Evolutionary conservation across 2,113 vertebrate genomes (phyloP).

Genomic region (Setophaga kirtlandii): DNA sequence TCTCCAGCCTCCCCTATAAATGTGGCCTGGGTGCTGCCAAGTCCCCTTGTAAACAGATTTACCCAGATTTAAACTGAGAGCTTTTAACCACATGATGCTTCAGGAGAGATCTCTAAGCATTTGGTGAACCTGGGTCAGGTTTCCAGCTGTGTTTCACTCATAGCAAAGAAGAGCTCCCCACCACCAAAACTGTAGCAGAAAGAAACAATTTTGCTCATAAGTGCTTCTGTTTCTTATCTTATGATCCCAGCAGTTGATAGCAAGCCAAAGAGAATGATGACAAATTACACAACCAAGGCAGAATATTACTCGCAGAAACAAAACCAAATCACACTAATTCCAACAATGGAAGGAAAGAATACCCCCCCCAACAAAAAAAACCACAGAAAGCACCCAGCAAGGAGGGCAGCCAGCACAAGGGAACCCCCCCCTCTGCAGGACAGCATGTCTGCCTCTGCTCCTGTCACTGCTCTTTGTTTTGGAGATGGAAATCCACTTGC

Average conservation of each 20-base stretch:
- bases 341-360: neutral
- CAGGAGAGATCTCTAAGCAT: neutral
- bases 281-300: neutral
- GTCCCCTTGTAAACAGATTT: neutral
- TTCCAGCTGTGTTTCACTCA: neutral
- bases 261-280: neutral
- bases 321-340: neutral
- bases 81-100: neutral
- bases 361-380: neutral
- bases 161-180: neutral
- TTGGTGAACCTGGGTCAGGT: neutral
- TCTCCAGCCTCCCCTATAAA: neutral
- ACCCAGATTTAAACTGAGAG: neutral
- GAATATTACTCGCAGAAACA: neutral
- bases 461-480: neutral
- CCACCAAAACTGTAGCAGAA: neutral
- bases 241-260: neutral
- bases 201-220: slow-evolving; percentile 20
- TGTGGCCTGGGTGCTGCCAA: neutral
- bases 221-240: slow-evolving; percentile 13
- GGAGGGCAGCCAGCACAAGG: neutral
- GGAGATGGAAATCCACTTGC: neutral
- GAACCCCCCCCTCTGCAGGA: neutral
- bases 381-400: neutral
- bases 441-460: neutral